phyloP scores from a whole-genome alignment of 2,797 vertebrate genomes.

The Hydrocynus forskahlii region DNA sequence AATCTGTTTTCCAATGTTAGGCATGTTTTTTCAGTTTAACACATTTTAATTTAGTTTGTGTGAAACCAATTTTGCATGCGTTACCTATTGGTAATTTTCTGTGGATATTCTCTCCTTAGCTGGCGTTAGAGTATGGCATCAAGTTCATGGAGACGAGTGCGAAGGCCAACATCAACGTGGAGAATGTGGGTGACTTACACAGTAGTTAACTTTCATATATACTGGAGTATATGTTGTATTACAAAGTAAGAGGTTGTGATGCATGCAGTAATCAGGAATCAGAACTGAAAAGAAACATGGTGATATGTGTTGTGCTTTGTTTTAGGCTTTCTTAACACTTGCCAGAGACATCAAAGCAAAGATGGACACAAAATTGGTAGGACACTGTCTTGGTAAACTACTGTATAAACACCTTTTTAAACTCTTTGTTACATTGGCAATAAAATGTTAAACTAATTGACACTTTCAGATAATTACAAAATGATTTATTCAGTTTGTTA shows the following conservation, averaged over 20 bases:
- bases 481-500: too few relatives aligned
- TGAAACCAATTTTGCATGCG: background rate
- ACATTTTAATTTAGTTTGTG: background rate
- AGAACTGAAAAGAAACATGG: background rate
- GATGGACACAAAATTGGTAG: constrained; percentile 99
- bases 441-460: background rate
- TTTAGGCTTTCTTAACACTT: constrained; percentile 93
- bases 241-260: background rate
- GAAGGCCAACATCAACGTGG: constrained; percentile 98
- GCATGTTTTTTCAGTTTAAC: background rate
- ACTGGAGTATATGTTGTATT: background rate
- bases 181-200: constrained; percentile 83
- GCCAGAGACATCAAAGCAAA: constrained; percentile 99
- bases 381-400: constrained; percentile 49
- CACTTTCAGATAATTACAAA: too few relatives aligned
- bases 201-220: background rate
- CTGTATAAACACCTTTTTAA: background rate
- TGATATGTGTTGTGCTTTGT: constrained; percentile 36
- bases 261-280: background rate
- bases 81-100: background rate
- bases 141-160: constrained; percentile 99
- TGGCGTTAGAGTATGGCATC: constrained; percentile 93
- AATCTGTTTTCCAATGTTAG: too few relatives aligned
- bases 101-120: constrained; percentile 68
- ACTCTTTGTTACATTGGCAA: background rate